phyloP scores from a whole-genome alignment of 1,140 invertebrate genomes.

The Steinernema feltiae region DNA sequence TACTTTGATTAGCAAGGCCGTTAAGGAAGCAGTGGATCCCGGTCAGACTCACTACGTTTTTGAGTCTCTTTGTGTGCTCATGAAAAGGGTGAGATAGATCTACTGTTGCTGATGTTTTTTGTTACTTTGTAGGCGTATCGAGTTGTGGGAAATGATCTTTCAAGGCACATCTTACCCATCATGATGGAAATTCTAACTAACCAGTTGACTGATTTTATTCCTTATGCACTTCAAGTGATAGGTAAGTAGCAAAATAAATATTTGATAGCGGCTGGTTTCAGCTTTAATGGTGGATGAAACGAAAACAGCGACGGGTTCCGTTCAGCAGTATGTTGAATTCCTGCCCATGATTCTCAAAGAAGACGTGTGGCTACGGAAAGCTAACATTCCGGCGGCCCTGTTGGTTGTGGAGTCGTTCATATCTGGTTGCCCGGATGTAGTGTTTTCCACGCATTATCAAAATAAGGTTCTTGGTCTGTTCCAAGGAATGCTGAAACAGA shows the following conservation, averaged over 20 bases:
- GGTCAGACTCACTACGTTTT: slow-evolving; percentile 2
- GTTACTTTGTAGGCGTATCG: neutral
- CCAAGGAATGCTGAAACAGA: neutral
- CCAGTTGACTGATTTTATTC: neutral
- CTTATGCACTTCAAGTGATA: neutral
- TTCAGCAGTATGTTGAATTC: neutral
- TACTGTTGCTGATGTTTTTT: neutral
- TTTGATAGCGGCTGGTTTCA: neutral
- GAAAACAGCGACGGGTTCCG: neutral
- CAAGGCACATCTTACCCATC: neutral
- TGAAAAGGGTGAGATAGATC: neutral
- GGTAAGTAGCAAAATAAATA: neutral
- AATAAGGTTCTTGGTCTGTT: neutral
- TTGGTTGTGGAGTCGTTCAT: neutral
- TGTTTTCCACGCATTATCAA: neutral
- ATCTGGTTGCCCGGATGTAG: neutral
- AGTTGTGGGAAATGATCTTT: neutral
- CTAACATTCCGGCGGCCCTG: neutral
- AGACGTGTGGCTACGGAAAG: neutral
- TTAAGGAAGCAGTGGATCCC: neutral
- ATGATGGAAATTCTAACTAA: neutral
- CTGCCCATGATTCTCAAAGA: neutral
- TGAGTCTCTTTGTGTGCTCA: neutral
- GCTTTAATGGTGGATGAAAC: neutral
- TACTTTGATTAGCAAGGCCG: neutral